phyloP scores from a whole-genome alignment of 2,888 invertebrate species.

The Melinaea marsaeus region DNA sequence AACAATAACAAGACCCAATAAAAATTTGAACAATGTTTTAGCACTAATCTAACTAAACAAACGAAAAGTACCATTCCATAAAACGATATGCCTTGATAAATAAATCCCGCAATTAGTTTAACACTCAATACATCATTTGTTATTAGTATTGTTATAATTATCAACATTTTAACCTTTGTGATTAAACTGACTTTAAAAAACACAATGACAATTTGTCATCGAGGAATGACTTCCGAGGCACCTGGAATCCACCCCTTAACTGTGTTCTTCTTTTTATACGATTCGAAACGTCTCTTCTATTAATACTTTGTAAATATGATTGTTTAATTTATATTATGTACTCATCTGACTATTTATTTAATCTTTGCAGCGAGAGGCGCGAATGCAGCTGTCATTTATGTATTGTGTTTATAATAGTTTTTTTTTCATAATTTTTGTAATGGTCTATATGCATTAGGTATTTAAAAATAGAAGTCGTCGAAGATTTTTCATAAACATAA shows the following conservation, averaged over 20 bases:
- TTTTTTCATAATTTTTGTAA: too few relatives aligned
- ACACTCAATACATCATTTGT: constrained; percentile 18
- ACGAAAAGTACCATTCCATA: too few relatives aligned
- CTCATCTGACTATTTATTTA: constrained; percentile 71
- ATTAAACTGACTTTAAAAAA: constrained; percentile 47
- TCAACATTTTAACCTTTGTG: constrained; percentile 58
- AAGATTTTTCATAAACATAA: too few relatives aligned
- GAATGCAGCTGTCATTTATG: constrained; percentile 62
- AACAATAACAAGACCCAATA: too few relatives aligned
- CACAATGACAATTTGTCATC: constrained; percentile 75
- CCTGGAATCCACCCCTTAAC: constrained; percentile 66
- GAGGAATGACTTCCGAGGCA: constrained; percentile 54
- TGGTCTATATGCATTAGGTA: too few relatives aligned
- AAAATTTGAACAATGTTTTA: too few relatives aligned
- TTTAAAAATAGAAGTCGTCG: too few relatives aligned
- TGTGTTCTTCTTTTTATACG: constrained; percentile 34
- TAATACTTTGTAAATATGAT: constrained; percentile 66
- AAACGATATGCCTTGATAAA: too few relatives aligned
- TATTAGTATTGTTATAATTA: constrained; percentile 31
- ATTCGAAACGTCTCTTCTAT: constrained; percentile 58
- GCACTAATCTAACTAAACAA: too few relatives aligned
- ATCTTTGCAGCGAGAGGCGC: constrained; percentile 58
- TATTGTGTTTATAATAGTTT: constrained; percentile 32
- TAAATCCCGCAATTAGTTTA: not conserved
- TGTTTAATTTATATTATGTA: constrained; percentile 77